Conservation (phyloP, 2,888 invertebrate species). For the Zygogramma bicolorata region DNA sequence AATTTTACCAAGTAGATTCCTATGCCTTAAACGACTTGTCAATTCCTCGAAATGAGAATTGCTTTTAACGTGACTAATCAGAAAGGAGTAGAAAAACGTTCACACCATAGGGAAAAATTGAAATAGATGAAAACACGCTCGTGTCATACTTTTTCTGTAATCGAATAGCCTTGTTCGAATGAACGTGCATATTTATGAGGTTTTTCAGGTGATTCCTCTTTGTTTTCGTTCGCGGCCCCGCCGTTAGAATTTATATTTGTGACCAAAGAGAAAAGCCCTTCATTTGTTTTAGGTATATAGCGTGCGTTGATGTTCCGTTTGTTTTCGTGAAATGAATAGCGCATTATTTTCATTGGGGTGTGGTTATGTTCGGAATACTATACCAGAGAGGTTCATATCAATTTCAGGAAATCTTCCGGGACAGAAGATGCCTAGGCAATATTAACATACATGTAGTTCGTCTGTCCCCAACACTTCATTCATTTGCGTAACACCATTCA, state of each 20-base stretch:
- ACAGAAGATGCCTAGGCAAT: no score
- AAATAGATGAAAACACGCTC: neutral
- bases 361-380: neutral
- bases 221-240: neutral
- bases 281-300: neutral
- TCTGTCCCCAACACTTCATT: no score
- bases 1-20: no score
- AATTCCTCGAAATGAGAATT: no score
- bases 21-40: no score
- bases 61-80: neutral
- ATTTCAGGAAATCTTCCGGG: neutral
- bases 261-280: neutral
- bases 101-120: neutral
- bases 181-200: slow-evolving; percentile 5
- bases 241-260: neutral
- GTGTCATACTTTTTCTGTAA: neutral
- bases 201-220: neutral
- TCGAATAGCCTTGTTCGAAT: neutral
- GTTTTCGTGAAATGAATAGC: neutral
- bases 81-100: neutral
- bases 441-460: no score
- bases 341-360: neutral
- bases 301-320: neutral
- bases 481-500: no score
- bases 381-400: neutral